These are phyloP conservation scores for Propithecus perrieri DNA, from an alignment of 2,797 vertebrate species.

Conservation along the genomic window DNA sequence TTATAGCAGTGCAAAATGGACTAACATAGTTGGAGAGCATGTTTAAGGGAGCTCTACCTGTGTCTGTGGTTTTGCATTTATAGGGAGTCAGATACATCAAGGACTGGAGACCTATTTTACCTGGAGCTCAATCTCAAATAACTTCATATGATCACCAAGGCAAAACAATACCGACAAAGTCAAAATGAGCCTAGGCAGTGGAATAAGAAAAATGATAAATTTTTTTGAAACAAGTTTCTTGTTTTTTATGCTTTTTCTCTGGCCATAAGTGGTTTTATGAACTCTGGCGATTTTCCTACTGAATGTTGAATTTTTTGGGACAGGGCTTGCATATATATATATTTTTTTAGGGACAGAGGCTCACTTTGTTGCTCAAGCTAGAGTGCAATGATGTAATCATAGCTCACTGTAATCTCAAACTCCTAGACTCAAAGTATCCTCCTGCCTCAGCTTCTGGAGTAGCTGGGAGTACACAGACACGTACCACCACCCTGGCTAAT, in stretches of 20 bases:
- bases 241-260: not conserved
- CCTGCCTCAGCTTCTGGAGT: not conserved
- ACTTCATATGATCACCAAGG: not conserved
- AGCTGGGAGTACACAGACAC: not conserved
- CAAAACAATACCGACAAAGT: not conserved
- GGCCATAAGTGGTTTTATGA: not conserved
- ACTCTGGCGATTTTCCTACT: not conserved
- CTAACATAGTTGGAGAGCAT: not conserved
- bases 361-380: not conserved
- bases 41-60: not conserved
- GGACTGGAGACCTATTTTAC: not conserved
- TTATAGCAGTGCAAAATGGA: not conserved
- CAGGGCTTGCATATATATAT: not conserved
- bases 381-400: not conserved
- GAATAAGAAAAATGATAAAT: not conserved
- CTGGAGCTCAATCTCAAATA: not conserved
- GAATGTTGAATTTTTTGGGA: not conserved
- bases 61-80: not conserved
- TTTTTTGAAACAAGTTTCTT: not conserved
- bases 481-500: not conserved
- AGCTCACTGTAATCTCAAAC: not conserved
- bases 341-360: not conserved
- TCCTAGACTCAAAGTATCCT: not conserved
- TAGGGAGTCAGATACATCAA: not conserved
- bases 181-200: not conserved